Evolutionary conservation across 1,140 invertebrate genomes (phyloP), one percentile per base, ranked within the genome.

Genomic region (Camponotus floridanus): DNA sequence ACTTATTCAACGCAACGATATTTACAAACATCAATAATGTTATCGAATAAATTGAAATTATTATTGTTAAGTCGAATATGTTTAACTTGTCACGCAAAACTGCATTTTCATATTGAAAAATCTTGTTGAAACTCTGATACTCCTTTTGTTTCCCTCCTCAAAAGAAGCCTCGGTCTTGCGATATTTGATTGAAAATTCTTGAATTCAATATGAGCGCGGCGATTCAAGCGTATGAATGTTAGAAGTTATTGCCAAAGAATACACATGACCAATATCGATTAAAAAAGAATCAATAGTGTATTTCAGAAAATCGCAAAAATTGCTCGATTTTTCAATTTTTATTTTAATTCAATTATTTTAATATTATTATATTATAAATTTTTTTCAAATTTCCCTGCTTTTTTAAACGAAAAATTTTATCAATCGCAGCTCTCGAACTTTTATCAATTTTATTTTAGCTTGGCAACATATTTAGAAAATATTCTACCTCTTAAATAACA

Each of bases 121-220:
- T 83, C 68, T 61, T 21, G 31, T 57, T 48, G 42, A 62, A 42
- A 31, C 31, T 57, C 51, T 33, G 67, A 81, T 59, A 73, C 18
- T 18, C 55, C 26, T 73, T 81, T 73, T 67, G 39, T 33, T 74
- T 13, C 62, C 21, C 48, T 74, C 48, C 6, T 83, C 79, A 83
- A 83, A 83, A 57, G 55, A 74, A 73, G 26, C 67, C 68, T 39
- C 11, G 36, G 48, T 73, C 67, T 83, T 73, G 39, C 57, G 55
- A 83, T 83, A 74, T 83, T 83, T 83, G 79, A 83, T 83, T 83
- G 68, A 9, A 83, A 83, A 83, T 83, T 83, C 79, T 73, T 83
- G 55, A 26, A 83, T 83, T 83, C 68, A 83, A 83, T 83, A 83
- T 83, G 68, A 48, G n/a, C 68, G n/a, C 68, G 26, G 39, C 68